Base-by-base conservation (phyloP, 1,140 invertebrate species). In the Musca vetustissima region DNA sequence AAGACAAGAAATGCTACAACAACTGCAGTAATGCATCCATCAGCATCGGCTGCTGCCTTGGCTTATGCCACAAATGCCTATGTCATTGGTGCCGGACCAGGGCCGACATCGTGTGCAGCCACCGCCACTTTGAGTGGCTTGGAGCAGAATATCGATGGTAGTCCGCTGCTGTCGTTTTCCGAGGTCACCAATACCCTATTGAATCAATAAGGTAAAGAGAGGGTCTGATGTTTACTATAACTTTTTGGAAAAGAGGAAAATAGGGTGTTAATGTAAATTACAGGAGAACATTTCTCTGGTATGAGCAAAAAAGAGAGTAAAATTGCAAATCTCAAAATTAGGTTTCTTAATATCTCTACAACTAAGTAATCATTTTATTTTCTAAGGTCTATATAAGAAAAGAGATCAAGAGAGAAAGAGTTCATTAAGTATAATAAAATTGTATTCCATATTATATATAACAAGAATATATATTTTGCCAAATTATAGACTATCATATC, bases 141-240 rank as follows among this genome's bases (percentile, higher is more conserved):
- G 17, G 57, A 61, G 21, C 57, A 61, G n/a, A 61, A 32, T 47
- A 85, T 86, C 84, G 89, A 91, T 85, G 87, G 88, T 84, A 91
- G 90, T 90, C 90, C 90, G 87, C 75, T 92, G 87, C 76, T 92
- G 86, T 91, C 91, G 85, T 90, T 92, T 88, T 91, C 90, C 86
- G 90, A 92, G 88, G 90, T 92, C 86, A 92, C 91, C 78, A 91
- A 91, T 85, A 91, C 90, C 73, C 82, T 91, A 73, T 87, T 91
- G 83, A 90, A 90, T 82, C 89, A 90, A 82, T 89, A 85, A 53
- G 17, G 14, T 11, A 22, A 50, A 43, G 53, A 71, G 8, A 59
- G 15, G 7, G 28, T 4, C n/a, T n/a, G n/a, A n/a, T n/a, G n/a
- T n/a, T n/a, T n/a, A 28, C 3, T 28, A 28, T 28, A 28, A 28